These are phyloP conservation scores for Synergus itoensis DNA, from an alignment of 2,888 invertebrate species.

Conservation along the genomic window DNA sequence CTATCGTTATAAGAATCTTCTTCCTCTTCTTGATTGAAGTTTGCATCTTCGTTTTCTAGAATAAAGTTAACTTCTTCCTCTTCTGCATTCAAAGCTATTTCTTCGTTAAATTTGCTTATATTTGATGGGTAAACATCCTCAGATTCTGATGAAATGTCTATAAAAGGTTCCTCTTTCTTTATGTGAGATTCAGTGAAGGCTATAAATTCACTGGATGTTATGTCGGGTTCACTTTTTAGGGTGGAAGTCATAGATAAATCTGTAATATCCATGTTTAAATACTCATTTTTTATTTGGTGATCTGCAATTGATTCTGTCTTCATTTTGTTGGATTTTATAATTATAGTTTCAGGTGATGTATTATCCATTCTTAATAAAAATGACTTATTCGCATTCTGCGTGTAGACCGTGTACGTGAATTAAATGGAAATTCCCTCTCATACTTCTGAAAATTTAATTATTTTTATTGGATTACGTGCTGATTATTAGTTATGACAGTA, in stretches of 20 bases:
- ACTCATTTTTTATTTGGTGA: background rate
- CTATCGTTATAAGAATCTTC: background rate
- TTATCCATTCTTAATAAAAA: background rate
- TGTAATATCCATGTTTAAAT: background rate
- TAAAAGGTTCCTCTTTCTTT: constrained; percentile 1
- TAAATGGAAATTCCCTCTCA: background rate
- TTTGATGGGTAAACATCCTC: background rate
- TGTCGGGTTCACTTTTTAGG: background rate
- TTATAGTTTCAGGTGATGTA: background rate
- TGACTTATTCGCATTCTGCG: background rate
- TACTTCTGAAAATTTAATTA: background rate
- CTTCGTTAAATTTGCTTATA: background rate
- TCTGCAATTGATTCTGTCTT: background rate
- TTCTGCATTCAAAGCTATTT: background rate
- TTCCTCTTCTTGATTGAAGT: background rate
- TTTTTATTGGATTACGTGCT: background rate
- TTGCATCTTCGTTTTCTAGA: background rate
- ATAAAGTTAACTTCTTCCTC: background rate
- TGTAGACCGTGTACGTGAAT: background rate
- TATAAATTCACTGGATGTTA: background rate
- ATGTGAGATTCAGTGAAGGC: background rate
- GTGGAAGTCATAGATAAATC: background rate
- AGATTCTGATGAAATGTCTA: constrained; percentile 21
- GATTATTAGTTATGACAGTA: background rate
- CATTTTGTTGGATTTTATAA: background rate